Percentiles rank a stretch among this genome's conserved stretches.
These are phyloP conservation scores for Stictonetta naevosa DNA, from an alignment of 2,113 vertebrate species.

Conservation along the genomic window DNA sequence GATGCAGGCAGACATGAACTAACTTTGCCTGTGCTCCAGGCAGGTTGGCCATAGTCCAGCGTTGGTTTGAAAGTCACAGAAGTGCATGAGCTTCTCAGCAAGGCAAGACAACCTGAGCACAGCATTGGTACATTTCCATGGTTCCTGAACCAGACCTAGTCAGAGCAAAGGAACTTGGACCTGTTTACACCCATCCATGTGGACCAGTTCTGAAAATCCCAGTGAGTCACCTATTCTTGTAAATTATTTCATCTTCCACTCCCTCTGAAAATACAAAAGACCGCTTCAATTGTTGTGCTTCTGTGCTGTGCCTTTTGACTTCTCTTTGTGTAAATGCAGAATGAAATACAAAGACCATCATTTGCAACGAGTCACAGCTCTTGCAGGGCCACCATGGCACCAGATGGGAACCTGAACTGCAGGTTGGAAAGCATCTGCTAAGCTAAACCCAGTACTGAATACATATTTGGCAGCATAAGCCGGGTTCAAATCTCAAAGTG, in stretches of 20 bases:
- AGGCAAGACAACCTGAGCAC: not conserved
- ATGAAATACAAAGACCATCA: not conserved
- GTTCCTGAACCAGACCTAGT: not conserved
- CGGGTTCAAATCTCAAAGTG: not conserved
- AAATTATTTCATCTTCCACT: not conserved
- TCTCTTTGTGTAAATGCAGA: not conserved
- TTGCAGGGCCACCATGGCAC: not conserved
- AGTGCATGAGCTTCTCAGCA: not conserved
- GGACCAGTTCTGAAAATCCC: not conserved
- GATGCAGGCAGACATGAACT: slow-evolving; percentile 21
- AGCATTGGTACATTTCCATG: not conserved
- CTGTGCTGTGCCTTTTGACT: not conserved
- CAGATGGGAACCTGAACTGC: not conserved
- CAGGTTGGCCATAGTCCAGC: not conserved
- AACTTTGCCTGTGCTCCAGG: not conserved
- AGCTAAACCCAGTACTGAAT: not conserved
- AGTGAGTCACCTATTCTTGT: not conserved
- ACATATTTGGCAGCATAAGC: not conserved
- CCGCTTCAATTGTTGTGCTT: not conserved
- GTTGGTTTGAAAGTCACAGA: not conserved
- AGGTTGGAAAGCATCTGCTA: not conserved
- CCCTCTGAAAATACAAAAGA: slow-evolving; percentile 27
- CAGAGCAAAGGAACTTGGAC: slow-evolving; percentile 5
- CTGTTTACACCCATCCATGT: not conserved
- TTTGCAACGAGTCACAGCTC: not conserved